Evolutionary conservation across 2,888 invertebrate species (phyloP), one percentile per base, ranked within the genome.

Genomic region (Cantharis flavilabris): DNA sequence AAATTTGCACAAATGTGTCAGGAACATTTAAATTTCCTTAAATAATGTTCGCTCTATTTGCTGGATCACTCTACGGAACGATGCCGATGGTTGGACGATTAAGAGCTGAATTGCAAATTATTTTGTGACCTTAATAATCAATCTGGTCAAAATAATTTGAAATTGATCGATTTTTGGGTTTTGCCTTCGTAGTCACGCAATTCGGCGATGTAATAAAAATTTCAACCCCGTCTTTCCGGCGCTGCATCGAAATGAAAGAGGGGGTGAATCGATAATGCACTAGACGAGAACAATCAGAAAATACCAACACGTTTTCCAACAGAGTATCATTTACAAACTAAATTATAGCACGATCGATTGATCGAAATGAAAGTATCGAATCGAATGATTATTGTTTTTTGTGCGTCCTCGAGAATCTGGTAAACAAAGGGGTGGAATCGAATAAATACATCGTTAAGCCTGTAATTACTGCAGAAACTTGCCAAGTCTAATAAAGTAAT

Each of bases 261-360:
- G 67, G 69, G 49, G 18, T 69, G 72, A 73, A 73, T 73, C 72
- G 69, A 73, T 73, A 73, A 73, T 73, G 67, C 72, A 73, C 67
- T 73, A 69, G 72, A 67, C 72, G 67, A 67, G 72, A 69, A 65
- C 67, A 73, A 73, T 73, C 67, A 33, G 49, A 69, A 73, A 73
- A 73, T 73, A 73, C 72, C 72, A 65, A 23, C 72, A 49, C 72
- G 72, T 69, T 67, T 26, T 20, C 65, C 23, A 13, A 67, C 65
- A n/a, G 49, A 49, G 49, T 49, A 49, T 49, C 49, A 49, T 49
- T 49, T 49, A 49, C 49, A 49, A 49, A 49, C 49, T 49, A 49
- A 49, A 49, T 49, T 49, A 49, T 49, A 49, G 49, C 49, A 49
- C 49, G 49, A 49, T 49, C 49, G 49, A 49, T 49, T 49, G 49